phyloP scores from a whole-genome alignment of 2,113 vertebrate genomes.

The Peromyscus californicus region DNA sequence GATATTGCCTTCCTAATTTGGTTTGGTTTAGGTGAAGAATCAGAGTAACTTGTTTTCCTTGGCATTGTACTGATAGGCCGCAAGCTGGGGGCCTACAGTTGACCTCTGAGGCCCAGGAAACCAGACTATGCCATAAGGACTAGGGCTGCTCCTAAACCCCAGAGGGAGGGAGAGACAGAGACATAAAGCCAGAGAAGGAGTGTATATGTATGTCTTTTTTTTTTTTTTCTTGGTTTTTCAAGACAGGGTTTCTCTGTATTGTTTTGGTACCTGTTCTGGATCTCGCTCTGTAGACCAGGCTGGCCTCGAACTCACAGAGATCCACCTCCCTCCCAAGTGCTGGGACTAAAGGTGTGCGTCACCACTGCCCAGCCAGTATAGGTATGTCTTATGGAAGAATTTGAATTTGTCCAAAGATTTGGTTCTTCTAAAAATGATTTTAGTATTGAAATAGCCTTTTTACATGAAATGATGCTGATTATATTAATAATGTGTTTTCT shows the following conservation, averaged over 20 bases:
- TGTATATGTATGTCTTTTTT: not conserved
- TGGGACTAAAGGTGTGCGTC: too few relatives aligned
- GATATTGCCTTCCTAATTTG: constrained; percentile 37
- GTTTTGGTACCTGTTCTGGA: too few relatives aligned
- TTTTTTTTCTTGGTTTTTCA: too few relatives aligned
- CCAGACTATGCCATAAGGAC: not conserved
- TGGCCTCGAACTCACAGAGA: too few relatives aligned
- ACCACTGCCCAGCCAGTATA: too few relatives aligned
- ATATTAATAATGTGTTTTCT: constrained; percentile 68
- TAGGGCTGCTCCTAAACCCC: not conserved
- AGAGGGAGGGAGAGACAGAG: not conserved
- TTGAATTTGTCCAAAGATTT: constrained; percentile 55
- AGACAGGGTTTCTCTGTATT: too few relatives aligned
- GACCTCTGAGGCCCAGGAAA: not conserved
- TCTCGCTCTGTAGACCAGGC: too few relatives aligned
- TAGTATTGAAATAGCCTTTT: constrained; percentile 60
- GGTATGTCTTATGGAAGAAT: constrained; percentile 3
- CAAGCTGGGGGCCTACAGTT: not conserved
- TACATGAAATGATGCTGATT: constrained; percentile 63
- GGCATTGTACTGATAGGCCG: not conserved
- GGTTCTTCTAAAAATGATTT: constrained; percentile 56
- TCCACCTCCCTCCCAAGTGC: too few relatives aligned
- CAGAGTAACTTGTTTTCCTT: constrained; percentile 15
- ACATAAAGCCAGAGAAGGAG: too few relatives aligned
- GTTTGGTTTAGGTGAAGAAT: constrained; percentile 19